phyloP scores from a whole-genome alignment of 2,113 vertebrate species.

The Neodon shergylaensis region DNA sequence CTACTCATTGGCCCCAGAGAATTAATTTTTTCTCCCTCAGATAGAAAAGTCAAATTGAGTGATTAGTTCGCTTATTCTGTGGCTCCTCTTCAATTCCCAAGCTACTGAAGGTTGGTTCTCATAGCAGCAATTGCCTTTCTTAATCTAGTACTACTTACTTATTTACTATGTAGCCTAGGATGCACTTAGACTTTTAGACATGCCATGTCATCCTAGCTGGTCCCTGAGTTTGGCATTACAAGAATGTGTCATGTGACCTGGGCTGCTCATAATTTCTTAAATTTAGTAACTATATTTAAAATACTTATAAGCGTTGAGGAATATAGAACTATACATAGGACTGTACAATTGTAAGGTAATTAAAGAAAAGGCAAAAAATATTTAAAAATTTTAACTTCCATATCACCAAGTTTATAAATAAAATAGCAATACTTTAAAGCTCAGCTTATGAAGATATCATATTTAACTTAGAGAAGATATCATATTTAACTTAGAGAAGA shows the following conservation, averaged over 20 bases:
- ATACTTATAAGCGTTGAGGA: not conserved
- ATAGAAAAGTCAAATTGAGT: not conserved
- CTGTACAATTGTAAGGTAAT: slow-evolving; percentile 5
- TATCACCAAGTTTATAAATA: not conserved
- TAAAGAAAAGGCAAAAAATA: not conserved
- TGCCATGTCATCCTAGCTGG: not conserved
- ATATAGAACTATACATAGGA: not conserved
- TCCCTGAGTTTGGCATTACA: not conserved
- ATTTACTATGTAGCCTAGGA: not conserved
- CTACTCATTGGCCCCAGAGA: not conserved
- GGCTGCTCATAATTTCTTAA: not conserved
- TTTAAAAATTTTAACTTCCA: not conserved
- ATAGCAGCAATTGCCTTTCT: not conserved
- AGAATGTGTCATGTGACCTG: not conserved
- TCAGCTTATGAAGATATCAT: not conserved
- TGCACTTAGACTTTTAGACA: not conserved
- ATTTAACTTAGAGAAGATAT: not conserved
- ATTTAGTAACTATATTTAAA: slow-evolving; percentile 53
- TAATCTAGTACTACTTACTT: slow-evolving; percentile 38
- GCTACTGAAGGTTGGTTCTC: no score
- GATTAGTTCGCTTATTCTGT: not conserved
- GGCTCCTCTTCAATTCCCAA: not conserved
- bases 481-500: not conserved
- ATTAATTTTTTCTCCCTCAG: not conserved
- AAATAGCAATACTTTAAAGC: not conserved